Conservation (phyloP, 2,797 vertebrate genomes). For the Oreortyx pictus region DNA sequence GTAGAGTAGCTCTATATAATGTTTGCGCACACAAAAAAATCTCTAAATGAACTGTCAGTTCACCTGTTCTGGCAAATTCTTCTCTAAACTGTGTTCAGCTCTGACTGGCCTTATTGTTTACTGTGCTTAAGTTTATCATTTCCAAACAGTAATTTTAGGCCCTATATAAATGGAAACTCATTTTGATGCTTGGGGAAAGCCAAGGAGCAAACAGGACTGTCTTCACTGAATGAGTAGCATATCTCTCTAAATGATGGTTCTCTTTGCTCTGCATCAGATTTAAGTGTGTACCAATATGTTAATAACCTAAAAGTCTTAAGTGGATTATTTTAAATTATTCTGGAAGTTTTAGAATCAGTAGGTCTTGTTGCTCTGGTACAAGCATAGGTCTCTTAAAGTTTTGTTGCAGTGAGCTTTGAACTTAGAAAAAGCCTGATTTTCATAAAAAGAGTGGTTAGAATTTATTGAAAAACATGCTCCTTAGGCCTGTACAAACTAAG, state of each 20-base stretch:
- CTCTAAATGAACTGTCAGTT: not conserved
- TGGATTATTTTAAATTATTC: not conserved
- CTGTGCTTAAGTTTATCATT: not conserved
- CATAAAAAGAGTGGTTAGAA: not conserved
- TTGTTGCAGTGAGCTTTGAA: not conserved
- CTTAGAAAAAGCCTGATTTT: not conserved
- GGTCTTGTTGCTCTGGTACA: not conserved
- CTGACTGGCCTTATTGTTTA: not conserved
- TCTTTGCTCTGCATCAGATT: not conserved
- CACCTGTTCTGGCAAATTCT: not conserved
- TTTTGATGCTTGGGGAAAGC: not conserved
- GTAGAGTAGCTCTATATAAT: not conserved
- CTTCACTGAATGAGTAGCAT: accelerated
- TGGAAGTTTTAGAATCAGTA: not conserved
- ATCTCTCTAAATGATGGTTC: accelerated
- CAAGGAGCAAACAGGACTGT: not conserved
- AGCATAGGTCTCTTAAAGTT: not conserved
- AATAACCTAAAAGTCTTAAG: not conserved
- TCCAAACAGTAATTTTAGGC: not conserved
- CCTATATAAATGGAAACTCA: not conserved
- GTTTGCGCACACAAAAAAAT: not conserved
- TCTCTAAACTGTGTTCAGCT: not conserved
- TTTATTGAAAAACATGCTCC: not conserved
- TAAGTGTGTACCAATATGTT: not conserved
- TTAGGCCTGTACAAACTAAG: not conserved